These are phyloP conservation scores for Malurus splendens DNA, from an alignment of 2,797 vertebrate species.

Conservation along the genomic window DNA sequence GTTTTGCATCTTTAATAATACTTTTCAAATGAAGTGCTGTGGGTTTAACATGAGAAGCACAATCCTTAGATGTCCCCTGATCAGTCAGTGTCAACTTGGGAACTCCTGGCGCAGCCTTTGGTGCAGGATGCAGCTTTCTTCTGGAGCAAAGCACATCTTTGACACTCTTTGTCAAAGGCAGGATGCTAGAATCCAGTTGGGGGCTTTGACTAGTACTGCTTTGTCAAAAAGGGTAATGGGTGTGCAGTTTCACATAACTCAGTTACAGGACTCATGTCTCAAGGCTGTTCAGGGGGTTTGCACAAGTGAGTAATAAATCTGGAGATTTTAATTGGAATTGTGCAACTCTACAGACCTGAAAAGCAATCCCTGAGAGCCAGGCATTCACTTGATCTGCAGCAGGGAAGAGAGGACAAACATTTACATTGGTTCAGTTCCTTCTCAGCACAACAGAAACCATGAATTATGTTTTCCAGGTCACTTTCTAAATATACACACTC, in stretches of 20 bases:
- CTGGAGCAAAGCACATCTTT: not conserved
- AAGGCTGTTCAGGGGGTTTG: not conserved
- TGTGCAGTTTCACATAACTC: not conserved
- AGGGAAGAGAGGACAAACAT: not conserved
- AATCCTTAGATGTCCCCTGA: not conserved
- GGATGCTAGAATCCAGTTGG: not conserved
- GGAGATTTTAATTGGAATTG: not conserved
- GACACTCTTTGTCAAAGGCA: not conserved
- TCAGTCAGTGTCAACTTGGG: not conserved
- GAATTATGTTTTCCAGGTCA: slow-evolving; percentile 25
- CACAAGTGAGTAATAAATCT: not conserved
- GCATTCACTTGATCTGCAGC: not conserved
- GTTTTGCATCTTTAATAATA: not conserved
- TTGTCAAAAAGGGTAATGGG: not conserved
- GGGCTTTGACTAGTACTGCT: not conserved
- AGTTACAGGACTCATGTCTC: not conserved
- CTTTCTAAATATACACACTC: slow-evolving; percentile 3
- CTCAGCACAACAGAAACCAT: not conserved
- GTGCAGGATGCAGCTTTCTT: not conserved
- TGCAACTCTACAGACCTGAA: not conserved
- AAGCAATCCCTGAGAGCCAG: not conserved
- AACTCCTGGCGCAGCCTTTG: not conserved
- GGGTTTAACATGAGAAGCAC: not conserved
- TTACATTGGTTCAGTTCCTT: not conserved
- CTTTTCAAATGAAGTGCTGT: not conserved